These are phyloP conservation scores for Beaufortia kweichowensis DNA, from an alignment of 2,113 vertebrate species.

Conservation along the genomic window DNA sequence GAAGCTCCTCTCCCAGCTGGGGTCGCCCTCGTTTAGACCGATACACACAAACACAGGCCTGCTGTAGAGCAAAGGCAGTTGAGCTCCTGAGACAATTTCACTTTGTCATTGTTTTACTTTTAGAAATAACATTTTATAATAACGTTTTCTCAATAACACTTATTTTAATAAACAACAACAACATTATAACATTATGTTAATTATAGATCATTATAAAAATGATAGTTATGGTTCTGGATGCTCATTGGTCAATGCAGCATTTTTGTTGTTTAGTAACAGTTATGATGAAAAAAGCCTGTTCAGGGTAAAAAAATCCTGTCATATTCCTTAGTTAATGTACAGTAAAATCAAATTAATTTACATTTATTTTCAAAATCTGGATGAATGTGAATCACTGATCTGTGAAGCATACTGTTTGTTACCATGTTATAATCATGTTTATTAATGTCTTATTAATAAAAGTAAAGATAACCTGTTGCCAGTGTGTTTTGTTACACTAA, in stretches of 20 bases:
- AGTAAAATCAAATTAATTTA: too few species aligned
- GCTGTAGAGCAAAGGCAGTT: conserved; percentile 64
- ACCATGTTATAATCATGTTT: background rate
- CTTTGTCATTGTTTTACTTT: background rate
- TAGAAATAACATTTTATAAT: too few species aligned
- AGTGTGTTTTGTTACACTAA: background rate
- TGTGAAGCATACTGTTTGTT: background rate
- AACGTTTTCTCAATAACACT: background rate
- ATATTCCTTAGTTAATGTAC: too few species aligned
- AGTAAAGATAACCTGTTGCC: background rate
- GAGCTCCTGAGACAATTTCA: conserved; percentile 13
- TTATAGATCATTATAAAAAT: too few species aligned
- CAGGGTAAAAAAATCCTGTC: too few species aligned
- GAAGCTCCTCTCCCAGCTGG: conserved; percentile 84
- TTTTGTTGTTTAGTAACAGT: too few species aligned
- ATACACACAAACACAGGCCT: conserved; percentile 90
- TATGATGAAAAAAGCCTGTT: too few species aligned
- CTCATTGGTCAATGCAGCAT: too few species aligned
- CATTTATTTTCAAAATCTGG: too few species aligned
- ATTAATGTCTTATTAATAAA: background rate
- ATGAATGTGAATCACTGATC: too few species aligned
- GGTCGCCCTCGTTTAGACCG: conserved; percentile 89
- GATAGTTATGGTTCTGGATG: too few species aligned
- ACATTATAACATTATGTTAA: background rate
- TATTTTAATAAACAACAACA: background rate